Conservation (phyloP, 2,113 vertebrate genomes). For the Campylorhamphus procurvoides region DNA sequence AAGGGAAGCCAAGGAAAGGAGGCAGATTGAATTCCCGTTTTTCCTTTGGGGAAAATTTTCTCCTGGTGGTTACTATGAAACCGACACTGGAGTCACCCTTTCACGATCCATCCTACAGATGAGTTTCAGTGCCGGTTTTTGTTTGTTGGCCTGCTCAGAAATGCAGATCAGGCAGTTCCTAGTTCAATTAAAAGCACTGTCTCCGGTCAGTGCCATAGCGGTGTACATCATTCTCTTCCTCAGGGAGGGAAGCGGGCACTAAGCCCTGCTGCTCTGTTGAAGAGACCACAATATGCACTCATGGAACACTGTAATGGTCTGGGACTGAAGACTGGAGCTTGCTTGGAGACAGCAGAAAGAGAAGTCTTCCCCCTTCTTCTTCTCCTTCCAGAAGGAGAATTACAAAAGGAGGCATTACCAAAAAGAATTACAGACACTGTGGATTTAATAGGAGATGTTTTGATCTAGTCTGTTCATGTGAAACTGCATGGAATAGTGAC, state of each 20-base stretch:
- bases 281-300: accelerated
- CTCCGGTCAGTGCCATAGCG: neutral
- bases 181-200: accelerated
- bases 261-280: neutral
- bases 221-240: neutral
- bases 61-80: neutral
- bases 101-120: neutral
- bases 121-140: neutral
- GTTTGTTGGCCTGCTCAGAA: neutral
- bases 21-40: neutral
- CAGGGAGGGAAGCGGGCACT: neutral
- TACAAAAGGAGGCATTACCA: neutral
- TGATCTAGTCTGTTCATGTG: neutral
- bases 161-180: neutral
- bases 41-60: neutral
- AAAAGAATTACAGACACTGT: neutral
- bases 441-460: neutral
- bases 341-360: neutral
- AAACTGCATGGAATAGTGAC: neutral
- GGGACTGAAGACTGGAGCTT: neutral
- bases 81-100: neutral
- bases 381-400: neutral
- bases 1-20: slow-evolving; percentile 8
- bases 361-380: neutral
- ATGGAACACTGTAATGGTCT: neutral